Evolutionary conservation across 2,797 vertebrate species (phyloP), one percentile per base, ranked within the genome.

Genomic region (Discoglossus pictus): DNA sequence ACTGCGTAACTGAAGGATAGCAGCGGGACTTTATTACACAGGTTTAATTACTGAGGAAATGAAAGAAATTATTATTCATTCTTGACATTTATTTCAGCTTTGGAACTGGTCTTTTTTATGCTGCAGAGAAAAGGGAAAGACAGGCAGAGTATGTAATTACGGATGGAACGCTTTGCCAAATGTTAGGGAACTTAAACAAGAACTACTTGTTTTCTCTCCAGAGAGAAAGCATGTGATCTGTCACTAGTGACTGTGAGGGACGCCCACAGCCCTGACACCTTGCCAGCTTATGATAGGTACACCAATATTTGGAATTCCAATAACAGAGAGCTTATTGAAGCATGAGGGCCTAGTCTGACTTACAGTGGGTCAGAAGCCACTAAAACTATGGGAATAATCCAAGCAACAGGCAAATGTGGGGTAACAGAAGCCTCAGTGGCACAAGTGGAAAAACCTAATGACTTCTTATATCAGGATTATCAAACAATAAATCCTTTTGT

Each of bases 101-200:
- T 76, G 79, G 72, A 5, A 52, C 58, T 77, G 73, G 77, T 0
- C 79, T 80, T 69, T 76, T 85, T 86, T 76, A 78, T 61, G 75
- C 76, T 80, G 66, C 52, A 58, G 50, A 50, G 72, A 73, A n/a
- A 1, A n/a, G 39, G 52, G 25, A 27, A 43, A 67, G 74, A 75
- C 73, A 80, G 72, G 65, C 21, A 60, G 70, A 69, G 79, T 80
- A 69, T 82, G 79, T 78, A 84, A 85, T 88, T 85, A 82, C 80
- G 58, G 60, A 60, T 71, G 44, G 73, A 82, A 82, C 84, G 76
- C 79, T 78, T 74, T 88, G 88, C 88, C 88, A 91, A 86, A 83
- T 81, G 74, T 82, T 84, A 81, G 82, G 83, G 80, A 83, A 80
- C 78, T 87, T 76, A 82, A 82, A 93, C 90, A 92, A 90, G 87